These are phyloP conservation scores for Macaria notata DNA, from an alignment of 2,888 invertebrate genomes.

Conservation along the genomic window DNA sequence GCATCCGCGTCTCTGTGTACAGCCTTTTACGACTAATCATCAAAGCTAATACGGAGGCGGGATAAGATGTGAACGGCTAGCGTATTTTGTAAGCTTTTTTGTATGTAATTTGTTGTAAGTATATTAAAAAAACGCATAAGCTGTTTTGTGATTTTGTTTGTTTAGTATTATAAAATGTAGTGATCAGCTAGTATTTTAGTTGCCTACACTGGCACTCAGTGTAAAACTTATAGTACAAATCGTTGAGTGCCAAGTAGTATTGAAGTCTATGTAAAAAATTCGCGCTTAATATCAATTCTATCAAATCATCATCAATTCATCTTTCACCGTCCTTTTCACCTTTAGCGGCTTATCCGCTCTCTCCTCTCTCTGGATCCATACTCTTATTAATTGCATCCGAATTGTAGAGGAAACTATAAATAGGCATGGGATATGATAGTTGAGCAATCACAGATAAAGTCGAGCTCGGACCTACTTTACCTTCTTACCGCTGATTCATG, in stretches of 20 bases:
- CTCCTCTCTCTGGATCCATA: conserved; percentile 23
- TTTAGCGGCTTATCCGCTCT: conserved; percentile 3
- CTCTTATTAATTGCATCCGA: conserved; percentile 42
- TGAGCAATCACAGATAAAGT: conserved; percentile 16
- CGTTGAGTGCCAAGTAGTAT: too few relatives aligned
- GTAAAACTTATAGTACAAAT: too few relatives aligned
- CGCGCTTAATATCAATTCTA: too few relatives aligned
- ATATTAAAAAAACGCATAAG: too few relatives aligned
- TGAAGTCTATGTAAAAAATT: too few relatives aligned
- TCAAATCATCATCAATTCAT: too few relatives aligned
- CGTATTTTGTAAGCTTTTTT: neutral
- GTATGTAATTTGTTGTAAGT: too few relatives aligned
- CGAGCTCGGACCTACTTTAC: conserved; percentile 3
- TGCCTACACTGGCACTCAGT: too few relatives aligned
- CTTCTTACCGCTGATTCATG: conserved; percentile 1
- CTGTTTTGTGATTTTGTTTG: too few relatives aligned
- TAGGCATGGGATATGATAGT: conserved; percentile 39
- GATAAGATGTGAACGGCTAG: conserved; percentile 1
- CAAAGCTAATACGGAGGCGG: conserved; percentile 21
- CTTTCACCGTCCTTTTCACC: too few relatives aligned
- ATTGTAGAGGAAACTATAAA: conserved; percentile 45
- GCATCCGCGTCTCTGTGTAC: conserved; percentile 31
- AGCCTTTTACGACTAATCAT: conserved; percentile 33
- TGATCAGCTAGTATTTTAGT: too few relatives aligned
- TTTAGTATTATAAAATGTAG: too few relatives aligned